Evolutionary conservation across 2,797 vertebrate genomes (phyloP).

Genomic region (Tadarida brasiliensis): DNA sequence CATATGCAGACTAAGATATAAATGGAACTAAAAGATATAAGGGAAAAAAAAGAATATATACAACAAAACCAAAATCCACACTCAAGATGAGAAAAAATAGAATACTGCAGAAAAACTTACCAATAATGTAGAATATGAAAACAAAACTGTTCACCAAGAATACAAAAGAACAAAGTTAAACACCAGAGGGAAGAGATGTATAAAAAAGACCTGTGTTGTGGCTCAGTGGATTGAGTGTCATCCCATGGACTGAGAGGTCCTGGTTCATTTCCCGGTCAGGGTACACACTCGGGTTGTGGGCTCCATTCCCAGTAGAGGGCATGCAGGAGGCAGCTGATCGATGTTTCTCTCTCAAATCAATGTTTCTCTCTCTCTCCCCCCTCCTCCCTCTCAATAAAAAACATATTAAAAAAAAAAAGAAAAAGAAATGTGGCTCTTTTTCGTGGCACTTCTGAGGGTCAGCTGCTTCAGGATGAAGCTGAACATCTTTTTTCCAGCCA

Average conservation of each 20-base stretch:
- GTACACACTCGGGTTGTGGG: too few relatives aligned
- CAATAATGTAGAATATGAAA: not conserved
- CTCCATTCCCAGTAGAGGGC: too few relatives aligned
- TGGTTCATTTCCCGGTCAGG: too few relatives aligned
- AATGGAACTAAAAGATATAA: not conserved
- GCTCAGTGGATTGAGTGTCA: too few relatives aligned
- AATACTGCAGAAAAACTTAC: conserved; percentile 15
- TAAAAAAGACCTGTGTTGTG: not conserved
- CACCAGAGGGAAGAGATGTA: not conserved
- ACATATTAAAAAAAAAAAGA: too few relatives aligned
- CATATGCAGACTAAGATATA: not conserved
- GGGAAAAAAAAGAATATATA: not conserved
- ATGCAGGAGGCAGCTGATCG: too few relatives aligned
- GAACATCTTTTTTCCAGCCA: not conserved
- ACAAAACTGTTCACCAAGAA: conserved; percentile 15
- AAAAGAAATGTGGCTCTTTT: conserved; percentile 22
- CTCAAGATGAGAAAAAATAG: not conserved
- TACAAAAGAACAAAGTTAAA: conserved; percentile 27
- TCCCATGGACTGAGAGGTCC: too few relatives aligned
- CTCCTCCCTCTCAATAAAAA: too few relatives aligned
- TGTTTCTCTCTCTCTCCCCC: too few relatives aligned
- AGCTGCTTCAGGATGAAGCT: not conserved
- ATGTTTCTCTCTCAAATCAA: too few relatives aligned
- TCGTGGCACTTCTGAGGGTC: not conserved
- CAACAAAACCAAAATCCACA: conserved; percentile 17